Base-by-base conservation (phyloP, 2,888 invertebrate genomes). In the Ornithoptera priamus region DNA sequence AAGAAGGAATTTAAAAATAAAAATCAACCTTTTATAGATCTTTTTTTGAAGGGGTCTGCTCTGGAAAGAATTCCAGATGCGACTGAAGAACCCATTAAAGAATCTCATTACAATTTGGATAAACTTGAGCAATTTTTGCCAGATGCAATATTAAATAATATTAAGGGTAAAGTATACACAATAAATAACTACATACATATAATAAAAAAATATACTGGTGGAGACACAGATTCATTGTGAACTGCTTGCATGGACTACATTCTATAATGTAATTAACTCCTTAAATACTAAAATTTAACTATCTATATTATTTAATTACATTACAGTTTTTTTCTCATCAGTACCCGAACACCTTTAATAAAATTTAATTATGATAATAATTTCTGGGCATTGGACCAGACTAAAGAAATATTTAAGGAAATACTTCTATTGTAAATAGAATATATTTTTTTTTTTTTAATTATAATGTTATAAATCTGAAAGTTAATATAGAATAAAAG, bases 151-250 rank as follows among this genome's bases (percentile, higher is more conserved):
- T 85, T 84, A 82, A 80, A 83, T 77, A 79, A 86, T 75, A 70
- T 80, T 77, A 78, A 84, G 84, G 91, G 91, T 91, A 91, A 90
- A 74, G 90, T 90, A 90, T 88, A 77, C 75, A 76, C 78, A 73
- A 78, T 73, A 74, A 69, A 71, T 77, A 78, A 69, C 76, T 69
- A 75, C 72, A 12, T 22, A 58, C 5, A 58, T 53, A 1, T 18
- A 22, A 22, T 7, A 10, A 22, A 58, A 22, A 24, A 58, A 58
- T 22, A 58, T 22, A 58, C 18, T 22, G 12, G 89, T 87, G 90
- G 92, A 92, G 91, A 91, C 90, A 92, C 92, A 91, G 92, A 91
- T 89, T 85, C 82, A 80, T 79, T 82, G 72, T 75, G 82, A 84
- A 85, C 85, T 88, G 87, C 82, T 83, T 86, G 88, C 88, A 87